Conservation (phyloP, 2,113 vertebrate genomes). For the Perca flavescens region DNA sequence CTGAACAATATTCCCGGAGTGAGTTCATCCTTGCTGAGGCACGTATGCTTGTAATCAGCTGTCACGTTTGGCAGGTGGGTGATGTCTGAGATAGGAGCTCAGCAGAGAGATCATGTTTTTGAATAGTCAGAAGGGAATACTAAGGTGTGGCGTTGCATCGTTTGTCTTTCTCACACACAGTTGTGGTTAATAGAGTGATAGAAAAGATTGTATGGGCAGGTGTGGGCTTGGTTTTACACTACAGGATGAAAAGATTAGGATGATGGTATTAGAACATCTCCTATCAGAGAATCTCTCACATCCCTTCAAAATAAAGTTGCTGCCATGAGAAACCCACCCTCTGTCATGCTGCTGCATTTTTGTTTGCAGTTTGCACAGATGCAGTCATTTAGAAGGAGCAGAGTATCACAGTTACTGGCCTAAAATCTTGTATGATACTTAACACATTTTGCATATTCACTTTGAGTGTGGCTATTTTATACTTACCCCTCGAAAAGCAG, state of each 20-base stretch:
- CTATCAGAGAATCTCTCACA: constrained; percentile 45
- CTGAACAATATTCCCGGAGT: constrained; percentile 40
- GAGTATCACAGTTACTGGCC: neutral
- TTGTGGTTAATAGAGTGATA: constrained; percentile 46
- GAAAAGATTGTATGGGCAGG: constrained; percentile 52
- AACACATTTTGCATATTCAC: neutral
- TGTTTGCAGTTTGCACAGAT: constrained; percentile 8
- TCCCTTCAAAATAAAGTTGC: constrained; percentile 16
- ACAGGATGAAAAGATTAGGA: constrained; percentile 50
- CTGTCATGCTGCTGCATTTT: neutral
- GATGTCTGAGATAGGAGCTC: constrained; percentile 53
- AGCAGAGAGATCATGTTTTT: constrained; percentile 8
- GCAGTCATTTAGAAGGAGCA: neutral
- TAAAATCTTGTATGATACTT: neutral
- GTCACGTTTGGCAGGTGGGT: constrained; percentile 55
- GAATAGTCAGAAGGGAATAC: constrained; percentile 2
- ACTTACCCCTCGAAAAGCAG: no score
- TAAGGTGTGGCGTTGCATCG: neutral
- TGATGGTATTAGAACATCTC: constrained; percentile 6
- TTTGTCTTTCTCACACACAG: constrained; percentile 14
- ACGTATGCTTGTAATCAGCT: constrained; percentile 42
- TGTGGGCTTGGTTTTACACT: constrained; percentile 50
- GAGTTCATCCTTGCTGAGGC: constrained; percentile 46
- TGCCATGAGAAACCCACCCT: constrained; percentile 7
- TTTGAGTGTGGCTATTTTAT: neutral